A percentile compares a stretch with the other conserved stretches of the same genome.
Conservation (phyloP, 2,797 vertebrate genomes). For the Tarsius wallacei region DNA sequence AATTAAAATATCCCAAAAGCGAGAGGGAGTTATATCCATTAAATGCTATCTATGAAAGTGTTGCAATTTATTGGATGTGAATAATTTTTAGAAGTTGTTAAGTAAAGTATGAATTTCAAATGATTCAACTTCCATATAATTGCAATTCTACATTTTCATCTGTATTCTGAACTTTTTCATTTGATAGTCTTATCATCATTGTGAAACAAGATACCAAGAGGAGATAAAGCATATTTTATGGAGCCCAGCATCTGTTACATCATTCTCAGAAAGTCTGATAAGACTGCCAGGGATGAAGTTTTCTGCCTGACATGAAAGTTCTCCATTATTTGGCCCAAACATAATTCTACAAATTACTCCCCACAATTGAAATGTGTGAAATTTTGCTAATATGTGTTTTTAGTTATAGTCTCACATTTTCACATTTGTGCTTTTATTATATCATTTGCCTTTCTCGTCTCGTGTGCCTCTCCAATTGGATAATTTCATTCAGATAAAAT, state of each 20-base stretch:
- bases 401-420: background rate
- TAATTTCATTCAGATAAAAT: background rate
- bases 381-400: background rate
- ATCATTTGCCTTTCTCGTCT: background rate
- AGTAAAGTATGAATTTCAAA: background rate
- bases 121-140: background rate
- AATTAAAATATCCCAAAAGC: background rate
- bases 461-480: background rate
- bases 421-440: background rate
- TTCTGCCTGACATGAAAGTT: background rate
- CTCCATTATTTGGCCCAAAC: background rate
- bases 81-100: background rate
- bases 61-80: background rate
- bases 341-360: background rate
- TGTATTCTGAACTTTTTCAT: background rate
- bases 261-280: background rate
- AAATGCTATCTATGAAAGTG: background rate
- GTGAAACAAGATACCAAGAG: background rate
- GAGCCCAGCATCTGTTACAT: background rate
- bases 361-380: background rate
- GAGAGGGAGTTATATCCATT: background rate
- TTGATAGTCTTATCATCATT: background rate
- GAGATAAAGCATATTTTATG: background rate
- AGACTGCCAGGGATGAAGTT: background rate
- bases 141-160: background rate